These are phyloP conservation scores for Tipula helvola DNA, from an alignment of 2,888 invertebrate species.

Conservation along the genomic window DNA sequence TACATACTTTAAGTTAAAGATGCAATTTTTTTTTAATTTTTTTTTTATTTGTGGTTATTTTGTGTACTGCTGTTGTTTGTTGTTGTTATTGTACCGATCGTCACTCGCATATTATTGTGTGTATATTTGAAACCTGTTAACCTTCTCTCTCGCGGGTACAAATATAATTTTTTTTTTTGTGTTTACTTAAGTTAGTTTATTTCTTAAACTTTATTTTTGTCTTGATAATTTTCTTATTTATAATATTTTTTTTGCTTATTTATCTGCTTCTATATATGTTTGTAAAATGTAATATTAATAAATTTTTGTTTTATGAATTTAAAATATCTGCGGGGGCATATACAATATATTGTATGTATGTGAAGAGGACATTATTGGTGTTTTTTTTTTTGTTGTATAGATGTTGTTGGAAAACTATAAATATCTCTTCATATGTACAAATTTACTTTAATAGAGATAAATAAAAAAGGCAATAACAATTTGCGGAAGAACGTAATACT, in stretches of 20 bases:
- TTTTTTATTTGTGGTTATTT: background rate
- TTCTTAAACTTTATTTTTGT: background rate
- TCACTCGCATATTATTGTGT: background rate
- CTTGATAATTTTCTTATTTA: background rate
- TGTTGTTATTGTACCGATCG: background rate
- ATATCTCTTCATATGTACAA: background rate
- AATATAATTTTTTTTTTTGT: background rate
- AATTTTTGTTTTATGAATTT: background rate
- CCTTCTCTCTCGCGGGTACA: background rate
- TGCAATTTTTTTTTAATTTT: background rate
- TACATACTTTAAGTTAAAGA: conserved; percentile 4
- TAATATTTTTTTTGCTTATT: background rate
- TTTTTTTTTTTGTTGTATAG: background rate
- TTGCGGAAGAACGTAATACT: background rate
- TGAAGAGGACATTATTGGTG: background rate
- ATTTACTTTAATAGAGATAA: background rate
- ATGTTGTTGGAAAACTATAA: background rate
- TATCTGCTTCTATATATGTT: background rate
- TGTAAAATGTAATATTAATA: background rate
- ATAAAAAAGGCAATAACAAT: background rate
- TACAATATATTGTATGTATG: background rate
- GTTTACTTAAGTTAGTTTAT: conserved; percentile 4
- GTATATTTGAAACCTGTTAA: conserved; percentile 4
- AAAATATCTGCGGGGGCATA: background rate
- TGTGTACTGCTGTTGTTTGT: background rate